phyloP scores from a whole-genome alignment of 2,797 vertebrate genomes.

The Smutsia gigantea region DNA sequence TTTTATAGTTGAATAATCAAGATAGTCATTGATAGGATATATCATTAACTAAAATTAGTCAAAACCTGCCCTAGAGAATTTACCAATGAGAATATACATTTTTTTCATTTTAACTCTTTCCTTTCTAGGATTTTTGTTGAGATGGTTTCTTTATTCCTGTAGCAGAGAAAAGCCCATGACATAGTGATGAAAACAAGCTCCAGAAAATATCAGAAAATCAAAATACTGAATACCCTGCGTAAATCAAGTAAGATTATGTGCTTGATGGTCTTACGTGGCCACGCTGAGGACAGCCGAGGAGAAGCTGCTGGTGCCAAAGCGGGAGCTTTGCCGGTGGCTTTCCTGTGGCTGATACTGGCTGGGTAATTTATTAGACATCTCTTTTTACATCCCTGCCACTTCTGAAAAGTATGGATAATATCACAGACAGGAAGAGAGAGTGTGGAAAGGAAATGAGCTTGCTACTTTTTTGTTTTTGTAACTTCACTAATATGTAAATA shows the following conservation, averaged over 20 bases:
- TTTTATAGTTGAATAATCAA: conserved; percentile 39
- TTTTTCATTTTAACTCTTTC: conserved; percentile 63
- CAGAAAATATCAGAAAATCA: neutral
- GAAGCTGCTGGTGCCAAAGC: neutral
- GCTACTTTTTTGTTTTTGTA: neutral
- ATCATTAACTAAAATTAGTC: conserved; percentile 56
- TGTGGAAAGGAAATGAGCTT: neutral
- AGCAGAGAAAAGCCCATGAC: neutral
- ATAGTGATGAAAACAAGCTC: conserved; percentile 23
- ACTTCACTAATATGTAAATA: neutral
- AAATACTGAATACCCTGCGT: neutral
- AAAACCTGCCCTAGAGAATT: neutral
- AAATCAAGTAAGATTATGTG: neutral
- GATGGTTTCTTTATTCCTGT: neutral
- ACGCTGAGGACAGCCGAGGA: neutral
- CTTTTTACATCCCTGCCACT: neutral
- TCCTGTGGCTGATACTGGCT: neutral
- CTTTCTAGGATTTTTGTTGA: conserved; percentile 25
- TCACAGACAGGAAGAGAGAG: neutral
- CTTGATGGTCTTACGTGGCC: neutral
- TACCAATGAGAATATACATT: neutral
- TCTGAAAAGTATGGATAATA: neutral
- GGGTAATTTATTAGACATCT: neutral
- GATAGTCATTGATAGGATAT: conserved; percentile 49
- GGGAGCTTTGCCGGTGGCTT: neutral